Evolutionary conservation across 2,113 vertebrate genomes (phyloP), one percentile per base, ranked within the genome.

Genomic region (Erythrolamprus reginae): DNA sequence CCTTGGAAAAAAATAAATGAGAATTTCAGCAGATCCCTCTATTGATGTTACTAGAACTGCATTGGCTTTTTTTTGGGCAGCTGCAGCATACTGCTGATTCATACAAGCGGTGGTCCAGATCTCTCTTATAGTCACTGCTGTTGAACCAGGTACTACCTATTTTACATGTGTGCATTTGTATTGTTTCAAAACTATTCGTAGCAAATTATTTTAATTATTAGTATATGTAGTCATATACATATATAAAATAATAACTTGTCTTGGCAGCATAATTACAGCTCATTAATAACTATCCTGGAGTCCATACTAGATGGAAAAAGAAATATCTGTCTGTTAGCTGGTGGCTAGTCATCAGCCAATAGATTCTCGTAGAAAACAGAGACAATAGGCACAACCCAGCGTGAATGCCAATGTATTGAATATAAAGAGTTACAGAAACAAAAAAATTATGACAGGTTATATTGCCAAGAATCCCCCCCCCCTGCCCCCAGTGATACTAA

Each of bases 141-240:
- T 13, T 56, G 42, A 45, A 83, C 19, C 47, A 82, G 24, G 19
- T 52, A 28, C 42, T 13, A 58, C 33, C 51, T 50, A 24, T 83
- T 84, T 28, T 26, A 52, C 42, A 42, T 56, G 45, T n/a, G 90
- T 9, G 53, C 61, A 82, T 86, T 82, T 45, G 92, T 84, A 55
- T 51, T 92, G 8, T 88, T 92, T 88, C 12, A 88, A 77, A 94
- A 83, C n/a, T 84, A 51, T 19, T 88, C 52, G 24, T 65, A 90
- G 84, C 33, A 93, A 93, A 94, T 91, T 94, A 89, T 47, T 93
- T 92, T 3, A 42, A 58, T 92, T 90, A 90, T 93, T 93, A 92
- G 88, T 48, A 92, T 84, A 10, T 61, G 58, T 61, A 52, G 15
- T 33, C 33, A 90, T 82, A 26, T 85, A 58, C 51, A 28, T 42